Conservation (phyloP, 2,888 invertebrate genomes). For the Luffia ferchaultella region DNA sequence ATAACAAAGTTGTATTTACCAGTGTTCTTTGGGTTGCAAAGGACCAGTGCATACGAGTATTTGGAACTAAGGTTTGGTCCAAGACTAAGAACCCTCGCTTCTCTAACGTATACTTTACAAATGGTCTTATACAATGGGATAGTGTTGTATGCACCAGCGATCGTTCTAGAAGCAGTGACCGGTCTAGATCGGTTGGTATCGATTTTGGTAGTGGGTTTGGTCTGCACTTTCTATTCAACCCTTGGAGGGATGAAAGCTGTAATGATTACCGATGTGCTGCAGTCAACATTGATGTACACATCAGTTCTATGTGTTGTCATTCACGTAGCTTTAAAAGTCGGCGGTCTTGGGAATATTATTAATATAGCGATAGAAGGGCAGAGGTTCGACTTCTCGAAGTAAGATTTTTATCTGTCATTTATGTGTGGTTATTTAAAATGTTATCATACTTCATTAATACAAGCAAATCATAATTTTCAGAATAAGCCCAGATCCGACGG, state of each 20-base stretch:
- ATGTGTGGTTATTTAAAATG: too few relatives aligned
- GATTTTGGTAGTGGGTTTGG: slow-evolving; percentile 77
- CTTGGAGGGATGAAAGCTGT: slow-evolving; percentile 94
- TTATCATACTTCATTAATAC: too few relatives aligned
- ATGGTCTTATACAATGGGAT: slow-evolving; percentile 92
- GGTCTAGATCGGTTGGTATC: slow-evolving; percentile 78
- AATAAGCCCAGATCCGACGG: slow-evolving; percentile 80
- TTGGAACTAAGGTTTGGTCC: slow-evolving; percentile 87
- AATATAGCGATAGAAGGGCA: slow-evolving; percentile 71
- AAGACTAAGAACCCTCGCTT: slow-evolving; percentile 77
- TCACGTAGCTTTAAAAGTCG: slow-evolving; percentile 73
- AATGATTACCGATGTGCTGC: slow-evolving; percentile 85
- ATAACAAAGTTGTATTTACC: slow-evolving; percentile 82
- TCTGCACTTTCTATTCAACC: slow-evolving; percentile 87
- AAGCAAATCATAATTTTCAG: too few relatives aligned
- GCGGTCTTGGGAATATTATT: slow-evolving; percentile 77
- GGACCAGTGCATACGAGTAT: slow-evolving; percentile 91
- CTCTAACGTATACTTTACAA: slow-evolving; percentile 86
- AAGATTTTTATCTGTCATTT: slow-evolving; percentile 30
- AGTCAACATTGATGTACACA: slow-evolving; percentile 84
- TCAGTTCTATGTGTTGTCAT: slow-evolving; percentile 82
- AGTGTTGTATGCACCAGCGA: slow-evolving; percentile 91
- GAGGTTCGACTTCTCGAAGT: slow-evolving; percentile 76
- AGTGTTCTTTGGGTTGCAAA: slow-evolving; percentile 83
- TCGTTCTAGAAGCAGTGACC: slow-evolving; percentile 87